Evolutionary conservation across 2,888 invertebrate genomes (phyloP).

Genomic region (Drosophila longiperda): DNA sequence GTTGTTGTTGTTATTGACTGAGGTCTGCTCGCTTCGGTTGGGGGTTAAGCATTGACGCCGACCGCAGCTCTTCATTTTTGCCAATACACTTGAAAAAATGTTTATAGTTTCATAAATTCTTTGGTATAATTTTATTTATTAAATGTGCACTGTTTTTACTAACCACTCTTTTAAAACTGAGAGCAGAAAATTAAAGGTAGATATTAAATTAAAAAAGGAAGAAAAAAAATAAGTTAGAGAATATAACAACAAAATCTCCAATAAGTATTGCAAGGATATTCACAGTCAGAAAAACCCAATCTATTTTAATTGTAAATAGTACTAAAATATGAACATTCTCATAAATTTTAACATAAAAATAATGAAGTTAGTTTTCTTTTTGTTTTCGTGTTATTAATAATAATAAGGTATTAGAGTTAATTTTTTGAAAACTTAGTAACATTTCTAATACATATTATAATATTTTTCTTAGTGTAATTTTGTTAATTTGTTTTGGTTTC

Average conservation of each 20-base stretch:
- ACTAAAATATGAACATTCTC: too few relatives aligned
- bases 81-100: constrained; percentile 33
- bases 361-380: too few relatives aligned
- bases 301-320: not conserved
- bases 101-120: not conserved
- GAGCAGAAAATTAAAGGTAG: too few relatives aligned
- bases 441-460: too few relatives aligned
- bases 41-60: constrained; percentile 65
- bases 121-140: not conserved
- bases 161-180: too few relatives aligned
- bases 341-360: too few relatives aligned
- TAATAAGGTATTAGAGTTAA: too few relatives aligned
- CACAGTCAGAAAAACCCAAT: not conserved
- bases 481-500: constrained; percentile 58
- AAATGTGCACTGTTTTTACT: not conserved
- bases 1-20: constrained; percentile 30
- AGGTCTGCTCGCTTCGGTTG: constrained; percentile 28
- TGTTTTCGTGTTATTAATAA: too few relatives aligned
- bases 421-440: too few relatives aligned
- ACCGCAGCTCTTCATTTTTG: constrained; percentile 54
- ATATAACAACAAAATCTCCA: not conserved
- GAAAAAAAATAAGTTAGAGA: not conserved
- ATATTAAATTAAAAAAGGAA: not conserved
- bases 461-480: constrained; percentile 38
- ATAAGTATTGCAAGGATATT: not conserved